A percentile compares a stretch with the other conserved stretches of the same genome.
phyloP scores from a whole-genome alignment of 2,113 vertebrate genomes.

The Circaetus cinerascens region DNA sequence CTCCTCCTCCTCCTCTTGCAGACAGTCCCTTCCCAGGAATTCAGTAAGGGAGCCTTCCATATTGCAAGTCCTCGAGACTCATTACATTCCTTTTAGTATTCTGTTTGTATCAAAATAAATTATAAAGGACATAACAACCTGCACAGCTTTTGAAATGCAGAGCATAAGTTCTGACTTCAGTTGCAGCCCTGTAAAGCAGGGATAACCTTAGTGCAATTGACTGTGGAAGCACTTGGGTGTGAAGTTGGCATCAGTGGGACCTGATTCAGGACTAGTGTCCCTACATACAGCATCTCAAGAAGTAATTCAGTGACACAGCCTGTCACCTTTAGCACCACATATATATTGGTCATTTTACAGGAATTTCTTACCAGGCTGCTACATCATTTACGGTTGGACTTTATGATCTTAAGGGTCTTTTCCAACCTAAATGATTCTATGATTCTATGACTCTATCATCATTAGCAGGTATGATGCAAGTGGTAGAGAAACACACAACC shows the following conservation, averaged over 20 bases:
- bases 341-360: neutral
- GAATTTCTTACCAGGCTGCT: neutral
- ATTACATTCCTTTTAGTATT: neutral
- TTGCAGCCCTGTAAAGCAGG: neutral
- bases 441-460: neutral
- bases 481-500: neutral
- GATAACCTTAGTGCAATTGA: neutral
- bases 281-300: neutral
- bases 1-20: neutral
- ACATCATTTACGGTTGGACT: neutral
- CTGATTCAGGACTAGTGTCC: neutral
- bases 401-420: neutral
- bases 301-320: neutral
- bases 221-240: neutral
- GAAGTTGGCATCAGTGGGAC: neutral
- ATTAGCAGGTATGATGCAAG: neutral
- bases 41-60: neutral
- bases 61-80: neutral
- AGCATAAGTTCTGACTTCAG: neutral
- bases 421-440: neutral
- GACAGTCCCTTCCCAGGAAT: neutral
- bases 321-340: neutral
- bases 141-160: neutral
- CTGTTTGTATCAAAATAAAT: neutral
- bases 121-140: neutral